Evolutionary conservation across 2,113 vertebrate genomes (phyloP), one percentile per base, ranked within the genome.

Genomic region (Tringa solitaria): DNA sequence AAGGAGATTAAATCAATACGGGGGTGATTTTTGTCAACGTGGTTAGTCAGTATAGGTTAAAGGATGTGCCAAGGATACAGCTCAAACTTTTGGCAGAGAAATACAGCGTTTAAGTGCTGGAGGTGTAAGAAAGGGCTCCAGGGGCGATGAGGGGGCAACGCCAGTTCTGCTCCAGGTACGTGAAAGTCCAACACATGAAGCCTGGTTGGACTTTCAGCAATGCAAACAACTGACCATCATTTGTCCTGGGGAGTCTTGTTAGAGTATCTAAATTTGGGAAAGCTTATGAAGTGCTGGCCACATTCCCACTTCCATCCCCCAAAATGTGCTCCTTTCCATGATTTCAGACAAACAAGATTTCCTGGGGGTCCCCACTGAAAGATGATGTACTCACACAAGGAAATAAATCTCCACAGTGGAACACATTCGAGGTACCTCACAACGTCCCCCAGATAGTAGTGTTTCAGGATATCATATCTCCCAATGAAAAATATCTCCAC

Each of bases 311-410:
- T 63, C 46, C 35, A 59, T 10, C 61, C 64, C 74, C 27, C 11
- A 4, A 86, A 84, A 57, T 0, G 2, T 12, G 13, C 22, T 76
- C 57, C 33, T 60, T 54, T 14, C 87, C 7, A 2, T 33, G 18
- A 77, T 32, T 54, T 22, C 60, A 37, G 32, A 43, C 19, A 14
- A 39, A 6, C 14, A 26, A 45, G 41, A n/a, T 53, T 77, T 72
- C 59, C 84, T 77, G 60, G 84, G 88, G 46, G 46, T 39, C 30
- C 35, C 45, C 45, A 39, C 2, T 37, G 65, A 94, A 77, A 72
- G 90, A 89, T 84, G 92, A 95, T 79, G 84, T 83, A 75, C 84
- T 84, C 65, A 79, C 80, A 91, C 84, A 76, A 77, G 72, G 72
- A 91, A 76, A 82, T 68, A 54, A 33, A 56, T 15, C 41, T 81